Evolutionary conservation across 2,113 vertebrate genomes (phyloP).

Genomic region (Pipra filicauda): DNA sequence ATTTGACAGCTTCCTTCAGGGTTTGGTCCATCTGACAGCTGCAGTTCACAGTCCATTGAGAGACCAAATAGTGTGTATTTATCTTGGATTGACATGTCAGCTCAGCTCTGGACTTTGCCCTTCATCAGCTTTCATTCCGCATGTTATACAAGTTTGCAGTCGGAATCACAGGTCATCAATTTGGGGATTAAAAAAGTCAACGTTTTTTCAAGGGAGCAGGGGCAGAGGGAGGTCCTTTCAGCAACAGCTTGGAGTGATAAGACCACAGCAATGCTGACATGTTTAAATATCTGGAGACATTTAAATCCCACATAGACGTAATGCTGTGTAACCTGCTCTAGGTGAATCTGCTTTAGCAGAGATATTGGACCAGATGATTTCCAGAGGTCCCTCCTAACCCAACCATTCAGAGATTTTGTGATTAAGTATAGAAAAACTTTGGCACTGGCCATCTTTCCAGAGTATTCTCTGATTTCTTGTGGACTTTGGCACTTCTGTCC

Average conservation of each 20-base stretch:
- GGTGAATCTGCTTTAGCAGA: not conserved
- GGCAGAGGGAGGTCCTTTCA: not conserved
- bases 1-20: not conserved
- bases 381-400: not conserved
- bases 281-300: not conserved
- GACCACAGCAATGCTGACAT: not conserved
- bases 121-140: not conserved
- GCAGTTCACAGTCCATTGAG: not conserved
- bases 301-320: not conserved
- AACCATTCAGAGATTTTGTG: not conserved
- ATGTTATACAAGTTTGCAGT: not conserved
- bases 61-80: not conserved
- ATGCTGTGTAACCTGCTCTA: not conserved
- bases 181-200: not conserved
- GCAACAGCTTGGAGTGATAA: not conserved
- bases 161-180: not conserved
- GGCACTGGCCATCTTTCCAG: not conserved
- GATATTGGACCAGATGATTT: not conserved
- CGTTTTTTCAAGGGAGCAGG: not conserved
- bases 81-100: not conserved
- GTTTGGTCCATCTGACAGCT: not conserved
- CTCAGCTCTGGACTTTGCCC: not conserved
- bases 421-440: not conserved
- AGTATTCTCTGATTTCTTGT: not conserved
- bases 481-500: not conserved